A percentile compares a stretch with the other conserved stretches of the same genome.
These are phyloP conservation scores for Lathamus discolor DNA, from an alignment of 2,113 vertebrate genomes.

Conservation along the genomic window DNA sequence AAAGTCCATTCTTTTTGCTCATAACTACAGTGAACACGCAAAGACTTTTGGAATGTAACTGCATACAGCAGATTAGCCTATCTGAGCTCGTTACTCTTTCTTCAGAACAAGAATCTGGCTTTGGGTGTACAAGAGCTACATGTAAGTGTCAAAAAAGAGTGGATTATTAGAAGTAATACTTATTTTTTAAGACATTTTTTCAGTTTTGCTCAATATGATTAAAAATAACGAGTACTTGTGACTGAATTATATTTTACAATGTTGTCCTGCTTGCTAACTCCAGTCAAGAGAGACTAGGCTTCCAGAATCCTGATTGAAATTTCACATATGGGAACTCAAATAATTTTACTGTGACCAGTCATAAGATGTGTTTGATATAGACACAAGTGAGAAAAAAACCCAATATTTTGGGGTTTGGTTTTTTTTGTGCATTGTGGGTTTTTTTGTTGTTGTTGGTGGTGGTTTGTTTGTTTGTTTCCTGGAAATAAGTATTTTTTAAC, in stretches of 20 bases:
- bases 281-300: neutral
- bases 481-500: neutral
- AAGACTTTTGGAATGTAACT: neutral
- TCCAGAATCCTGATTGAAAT: neutral
- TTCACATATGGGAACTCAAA: neutral
- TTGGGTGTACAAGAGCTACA: neutral
- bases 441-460: neutral
- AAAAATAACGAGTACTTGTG: neutral
- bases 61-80: neutral
- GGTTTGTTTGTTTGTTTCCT: neutral
- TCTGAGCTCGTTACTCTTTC: neutral
- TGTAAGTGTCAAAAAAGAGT: neutral
- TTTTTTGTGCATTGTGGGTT: neutral
- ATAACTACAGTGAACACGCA: neutral
- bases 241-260: neutral
- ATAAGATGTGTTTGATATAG: neutral
- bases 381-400: neutral
- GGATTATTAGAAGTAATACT: neutral
- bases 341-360: neutral
- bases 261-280: neutral
- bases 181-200: neutral
- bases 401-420: rapidly evolving
- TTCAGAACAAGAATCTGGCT: neutral
- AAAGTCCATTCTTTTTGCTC: neutral
- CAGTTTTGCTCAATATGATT: neutral